phyloP scores from a whole-genome alignment of 2,888 invertebrate species.

The Kuschelorhynchus macadamiae region DNA sequence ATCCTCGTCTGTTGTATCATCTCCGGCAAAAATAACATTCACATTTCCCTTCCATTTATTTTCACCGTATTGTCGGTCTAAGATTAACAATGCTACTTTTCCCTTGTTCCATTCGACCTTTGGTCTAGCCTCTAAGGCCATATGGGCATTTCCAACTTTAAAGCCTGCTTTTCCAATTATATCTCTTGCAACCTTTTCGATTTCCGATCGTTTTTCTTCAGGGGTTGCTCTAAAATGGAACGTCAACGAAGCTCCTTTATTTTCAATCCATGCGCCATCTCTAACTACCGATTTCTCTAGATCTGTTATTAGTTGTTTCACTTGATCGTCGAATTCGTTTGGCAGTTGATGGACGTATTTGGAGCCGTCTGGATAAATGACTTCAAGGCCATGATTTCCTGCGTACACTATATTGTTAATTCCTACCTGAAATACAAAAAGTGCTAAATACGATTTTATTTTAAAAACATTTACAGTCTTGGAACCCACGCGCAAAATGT shows the following conservation, averaged over 20 bases:
- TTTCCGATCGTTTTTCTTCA: slow-evolving; percentile 71
- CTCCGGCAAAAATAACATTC: slow-evolving; percentile 89
- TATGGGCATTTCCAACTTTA: slow-evolving; percentile 84
- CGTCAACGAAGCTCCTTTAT: slow-evolving; percentile 87
- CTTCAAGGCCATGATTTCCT: slow-evolving; percentile 90
- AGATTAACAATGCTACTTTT: slow-evolving; percentile 88
- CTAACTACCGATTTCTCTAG: slow-evolving; percentile 87
- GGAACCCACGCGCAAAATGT: no score
- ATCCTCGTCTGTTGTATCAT: slow-evolving; percentile 91
- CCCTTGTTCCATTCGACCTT: slow-evolving; percentile 94
- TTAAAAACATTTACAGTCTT: no score
- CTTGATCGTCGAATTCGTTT: slow-evolving; percentile 83
- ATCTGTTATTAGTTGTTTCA: slow-evolving; percentile 80
- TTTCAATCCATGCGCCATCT: slow-evolving; percentile 93
- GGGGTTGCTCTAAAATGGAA: slow-evolving; percentile 91
- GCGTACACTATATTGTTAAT: slow-evolving; percentile 91
- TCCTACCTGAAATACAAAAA: slow-evolving; percentile 74
- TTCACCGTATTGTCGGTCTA: slow-evolving; percentile 88
- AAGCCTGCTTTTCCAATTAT: slow-evolving; percentile 84
- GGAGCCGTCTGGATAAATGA: slow-evolving; percentile 89
- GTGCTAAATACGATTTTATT: no score
- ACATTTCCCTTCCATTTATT: slow-evolving; percentile 86
- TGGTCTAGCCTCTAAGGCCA: slow-evolving; percentile 89
- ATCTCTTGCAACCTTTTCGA: slow-evolving; percentile 79
- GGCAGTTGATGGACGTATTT: slow-evolving; percentile 93